These are phyloP conservation scores for Ardeotis arabs DNA, from an alignment of 2,113 vertebrate genomes.

Conservation along the genomic window DNA sequence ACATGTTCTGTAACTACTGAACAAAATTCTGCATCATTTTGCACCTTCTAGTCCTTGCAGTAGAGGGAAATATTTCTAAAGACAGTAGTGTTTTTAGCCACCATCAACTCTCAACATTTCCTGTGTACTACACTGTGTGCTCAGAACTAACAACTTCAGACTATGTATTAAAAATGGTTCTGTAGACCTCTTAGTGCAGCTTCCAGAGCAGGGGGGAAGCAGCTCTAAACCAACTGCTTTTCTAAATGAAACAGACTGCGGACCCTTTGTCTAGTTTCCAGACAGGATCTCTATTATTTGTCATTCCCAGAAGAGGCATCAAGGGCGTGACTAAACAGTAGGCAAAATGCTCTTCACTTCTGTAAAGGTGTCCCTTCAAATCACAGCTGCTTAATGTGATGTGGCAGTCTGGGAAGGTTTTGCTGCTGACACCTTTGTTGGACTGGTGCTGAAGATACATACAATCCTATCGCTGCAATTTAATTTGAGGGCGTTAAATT, in stretches of 20 bases:
- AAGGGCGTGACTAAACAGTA: not conserved
- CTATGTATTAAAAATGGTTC: not conserved
- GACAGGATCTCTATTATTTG: not conserved
- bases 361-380: not conserved
- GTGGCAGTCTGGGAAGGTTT: not conserved
- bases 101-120: not conserved
- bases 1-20: not conserved
- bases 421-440: not conserved
- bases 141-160: not conserved
- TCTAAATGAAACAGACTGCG: not conserved
- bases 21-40: not conserved
- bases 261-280: not conserved
- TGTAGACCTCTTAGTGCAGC: not conserved
- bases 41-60: not conserved
- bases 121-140: not conserved
- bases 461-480: rapidly evolving
- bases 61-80: not conserved
- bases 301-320: not conserved
- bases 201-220: not conserved
- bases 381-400: not conserved
- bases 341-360: not conserved
- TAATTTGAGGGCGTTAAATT: not conserved
- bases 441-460: not conserved
- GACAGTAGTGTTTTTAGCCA: not conserved
- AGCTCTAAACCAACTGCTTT: not conserved